A percentile compares a stretch with the other conserved stretches of the same genome.
phyloP scores from a whole-genome alignment of 1,140 invertebrate species.

The Neuroterus valhalla region DNA sequence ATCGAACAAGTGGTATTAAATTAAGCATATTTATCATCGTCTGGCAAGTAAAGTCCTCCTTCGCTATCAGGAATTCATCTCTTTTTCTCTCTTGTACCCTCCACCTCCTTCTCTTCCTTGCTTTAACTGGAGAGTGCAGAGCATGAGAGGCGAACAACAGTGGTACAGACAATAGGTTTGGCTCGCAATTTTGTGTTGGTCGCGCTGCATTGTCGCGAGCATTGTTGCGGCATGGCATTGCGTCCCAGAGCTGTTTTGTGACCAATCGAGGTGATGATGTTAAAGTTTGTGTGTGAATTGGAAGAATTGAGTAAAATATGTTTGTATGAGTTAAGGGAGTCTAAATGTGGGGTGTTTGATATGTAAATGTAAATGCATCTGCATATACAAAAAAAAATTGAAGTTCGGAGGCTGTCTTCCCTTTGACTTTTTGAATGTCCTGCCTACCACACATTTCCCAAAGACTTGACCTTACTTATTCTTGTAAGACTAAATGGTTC shows the following conservation, averaged over 20 bases:
- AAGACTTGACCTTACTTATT: not conserved
- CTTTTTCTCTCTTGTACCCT: conserved; percentile 13
- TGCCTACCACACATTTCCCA: not conserved
- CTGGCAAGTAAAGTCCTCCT: conserved; percentile 44
- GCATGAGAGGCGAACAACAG: conserved; percentile 72
- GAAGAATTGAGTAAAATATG: conserved; percentile 1
- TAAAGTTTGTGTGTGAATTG: conserved; percentile 52
- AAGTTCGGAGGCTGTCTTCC: not conserved
- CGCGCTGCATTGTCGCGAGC: conserved; percentile 67
- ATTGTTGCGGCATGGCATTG: conserved; percentile 71
- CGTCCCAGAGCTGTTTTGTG: conserved; percentile 69
- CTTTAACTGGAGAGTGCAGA: conserved; percentile 60
- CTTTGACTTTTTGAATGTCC: not conserved
- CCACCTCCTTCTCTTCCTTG: conserved; percentile 40
- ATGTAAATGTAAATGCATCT: conserved; percentile 40
- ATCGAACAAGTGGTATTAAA: conserved; percentile 58
- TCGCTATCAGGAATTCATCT: conserved; percentile 23
- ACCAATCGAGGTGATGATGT: conserved; percentile 68
- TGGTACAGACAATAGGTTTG: conserved; percentile 72
- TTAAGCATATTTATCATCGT: conserved; percentile 46
- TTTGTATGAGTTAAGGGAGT: conserved; percentile 1
- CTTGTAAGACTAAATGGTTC: not conserved
- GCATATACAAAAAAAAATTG: conserved; percentile 30
- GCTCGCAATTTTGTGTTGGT: conserved; percentile 64
- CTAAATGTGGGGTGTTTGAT: too few species aligned